Evolutionary conservation across 1,140 invertebrate species (phyloP).

Genomic region (Vanessa tameamea): DNA sequence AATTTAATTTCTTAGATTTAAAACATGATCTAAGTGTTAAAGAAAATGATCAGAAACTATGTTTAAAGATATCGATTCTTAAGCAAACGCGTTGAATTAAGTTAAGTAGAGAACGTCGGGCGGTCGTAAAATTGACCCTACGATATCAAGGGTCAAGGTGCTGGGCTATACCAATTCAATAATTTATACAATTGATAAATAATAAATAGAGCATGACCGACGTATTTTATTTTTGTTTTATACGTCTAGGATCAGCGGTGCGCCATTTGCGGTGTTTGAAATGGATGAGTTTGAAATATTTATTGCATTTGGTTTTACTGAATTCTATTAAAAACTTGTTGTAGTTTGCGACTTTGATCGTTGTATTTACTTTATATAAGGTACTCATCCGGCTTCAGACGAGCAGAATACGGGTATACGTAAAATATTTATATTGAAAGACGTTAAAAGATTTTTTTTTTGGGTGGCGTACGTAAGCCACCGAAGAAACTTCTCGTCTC

Average conservation of each 20-base stretch:
- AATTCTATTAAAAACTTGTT: background rate
- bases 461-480: too few species aligned
- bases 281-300: slow-evolving; percentile 39
- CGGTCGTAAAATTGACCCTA: slow-evolving; percentile 38
- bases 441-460: too few species aligned
- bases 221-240: slow-evolving; percentile 49
- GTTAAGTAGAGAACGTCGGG: background rate
- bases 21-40: too few species aligned
- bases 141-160: slow-evolving; percentile 28
- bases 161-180: slow-evolving; percentile 49
- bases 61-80: background rate
- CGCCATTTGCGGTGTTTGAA: slow-evolving; percentile 26
- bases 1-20: too few species aligned
- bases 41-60: too few species aligned
- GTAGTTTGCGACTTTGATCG: background rate
- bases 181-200: slow-evolving; percentile 80
- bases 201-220: slow-evolving; percentile 58
- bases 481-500: too few species aligned
- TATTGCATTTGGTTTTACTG: background rate
- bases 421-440: too few species aligned
- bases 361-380: too few species aligned
- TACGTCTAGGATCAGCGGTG: slow-evolving; percentile 27
- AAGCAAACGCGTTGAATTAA: background rate
- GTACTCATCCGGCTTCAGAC: too few species aligned
- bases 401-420: too few species aligned